A percentile compares a stretch with the other conserved stretches of the same genome.
These are phyloP conservation scores for Pseudomyrmex cubaensis DNA, from an alignment of 1,140 invertebrate species.

Conservation along the genomic window DNA sequence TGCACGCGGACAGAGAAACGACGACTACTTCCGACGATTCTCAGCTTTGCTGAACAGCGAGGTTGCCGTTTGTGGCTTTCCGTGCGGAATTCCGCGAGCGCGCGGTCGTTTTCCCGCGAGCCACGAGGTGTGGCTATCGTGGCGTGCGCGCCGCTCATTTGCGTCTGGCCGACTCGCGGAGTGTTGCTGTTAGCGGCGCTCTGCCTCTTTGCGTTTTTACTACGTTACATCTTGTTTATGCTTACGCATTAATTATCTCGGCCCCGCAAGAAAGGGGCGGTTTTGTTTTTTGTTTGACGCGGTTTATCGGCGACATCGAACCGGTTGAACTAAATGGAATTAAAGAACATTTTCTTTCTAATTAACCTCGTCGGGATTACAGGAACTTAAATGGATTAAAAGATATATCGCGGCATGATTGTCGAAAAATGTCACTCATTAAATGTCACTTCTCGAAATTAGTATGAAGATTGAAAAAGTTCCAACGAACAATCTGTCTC, in stretches of 20 bases:
- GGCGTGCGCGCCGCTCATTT: constrained; percentile 66
- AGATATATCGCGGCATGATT: not conserved
- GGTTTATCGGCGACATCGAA: constrained; percentile 50
- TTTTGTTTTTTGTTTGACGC: constrained; percentile 11
- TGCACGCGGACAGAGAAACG: not conserved
- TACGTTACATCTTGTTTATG: constrained; percentile 49
- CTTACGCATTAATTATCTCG: constrained; percentile 43
- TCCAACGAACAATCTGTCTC: not conserved
- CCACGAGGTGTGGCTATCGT: constrained; percentile 61
- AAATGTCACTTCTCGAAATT: not conserved
- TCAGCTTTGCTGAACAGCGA: constrained; percentile 33
- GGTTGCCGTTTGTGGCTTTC: constrained; percentile 57
- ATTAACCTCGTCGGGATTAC: constrained; percentile 10
- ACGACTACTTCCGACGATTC: constrained; percentile 7
- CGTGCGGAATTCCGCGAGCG: constrained; percentile 42
- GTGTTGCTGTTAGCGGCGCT: constrained; percentile 48
- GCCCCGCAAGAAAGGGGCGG: constrained; percentile 9
- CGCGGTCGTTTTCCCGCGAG: constrained; percentile 41
- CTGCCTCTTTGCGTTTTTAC: constrained; percentile 50
- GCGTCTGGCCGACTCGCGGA: constrained; percentile 51
- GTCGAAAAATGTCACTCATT: constrained; percentile 3
- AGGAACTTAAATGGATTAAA: constrained; percentile 13
- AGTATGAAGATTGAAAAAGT: not conserved
- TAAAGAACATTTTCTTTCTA: constrained; percentile 28
- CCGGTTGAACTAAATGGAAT: constrained; percentile 46